These are phyloP conservation scores for Enteromius fasciolatus DNA, from an alignment of 2,797 vertebrate genomes.

Conservation along the genomic window DNA sequence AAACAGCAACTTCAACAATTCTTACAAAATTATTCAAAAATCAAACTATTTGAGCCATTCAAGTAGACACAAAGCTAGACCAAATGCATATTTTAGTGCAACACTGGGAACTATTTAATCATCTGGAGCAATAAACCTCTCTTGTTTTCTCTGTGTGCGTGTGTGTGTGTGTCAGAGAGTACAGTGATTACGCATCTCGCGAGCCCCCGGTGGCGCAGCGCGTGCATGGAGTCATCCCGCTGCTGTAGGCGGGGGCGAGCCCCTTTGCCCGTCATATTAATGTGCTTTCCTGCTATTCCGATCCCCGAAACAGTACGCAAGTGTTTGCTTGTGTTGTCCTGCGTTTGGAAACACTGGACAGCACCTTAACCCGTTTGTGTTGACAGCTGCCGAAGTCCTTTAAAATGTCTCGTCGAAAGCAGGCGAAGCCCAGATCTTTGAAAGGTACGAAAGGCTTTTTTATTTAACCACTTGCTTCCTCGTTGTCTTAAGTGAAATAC, in stretches of 20 bases:
- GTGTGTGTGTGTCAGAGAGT: not conserved
- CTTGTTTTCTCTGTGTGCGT: too few species aligned
- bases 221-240: slow-evolving; percentile 19
- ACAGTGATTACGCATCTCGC: slow-evolving; percentile 28
- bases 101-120: not conserved
- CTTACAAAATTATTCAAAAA: not conserved
- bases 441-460: slow-evolving; percentile 49
- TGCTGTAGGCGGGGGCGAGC: slow-evolving; percentile 42
- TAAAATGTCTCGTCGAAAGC: slow-evolving; percentile 60
- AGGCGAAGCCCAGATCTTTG: slow-evolving; percentile 55
- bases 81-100: not conserved
- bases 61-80: not conserved
- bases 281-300: slow-evolving; percentile 18
- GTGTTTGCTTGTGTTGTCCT: not conserved
- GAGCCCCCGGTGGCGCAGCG: slow-evolving; percentile 42
- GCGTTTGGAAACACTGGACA: not conserved
- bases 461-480: not conserved
- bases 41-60: not conserved
- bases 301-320: not conserved
- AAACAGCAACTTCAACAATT: not conserved
- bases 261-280: slow-evolving; percentile 38
- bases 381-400: slow-evolving; percentile 13
- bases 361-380: slow-evolving; percentile 4
- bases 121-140: not conserved
- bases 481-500: not conserved